These are phyloP conservation scores for Cryptoblepharus egeriae DNA, from an alignment of 2,797 vertebrate species.

Conservation along the genomic window DNA sequence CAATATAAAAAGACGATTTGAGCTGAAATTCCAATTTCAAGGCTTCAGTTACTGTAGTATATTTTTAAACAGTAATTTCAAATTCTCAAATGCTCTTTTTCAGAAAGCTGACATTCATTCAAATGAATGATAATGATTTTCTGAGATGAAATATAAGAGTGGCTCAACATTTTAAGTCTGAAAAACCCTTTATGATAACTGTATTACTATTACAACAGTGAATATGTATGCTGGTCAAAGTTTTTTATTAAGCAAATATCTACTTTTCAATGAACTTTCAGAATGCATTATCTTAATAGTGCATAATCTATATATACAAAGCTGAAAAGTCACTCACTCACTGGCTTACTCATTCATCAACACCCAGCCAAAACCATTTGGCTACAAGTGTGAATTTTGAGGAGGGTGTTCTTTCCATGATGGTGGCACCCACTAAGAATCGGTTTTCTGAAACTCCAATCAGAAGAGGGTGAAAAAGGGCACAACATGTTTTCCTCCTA, in stretches of 20 bases:
- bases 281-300: background rate
- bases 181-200: background rate
- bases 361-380: too few relatives aligned
- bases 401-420: too few relatives aligned
- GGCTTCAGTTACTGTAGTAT: background rate
- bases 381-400: too few relatives aligned
- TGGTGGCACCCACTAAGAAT: too few relatives aligned
- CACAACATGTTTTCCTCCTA: too few relatives aligned
- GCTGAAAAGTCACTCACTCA: too few relatives aligned
- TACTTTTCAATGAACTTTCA: background rate
- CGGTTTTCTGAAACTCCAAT: too few relatives aligned
- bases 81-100: background rate
- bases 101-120: background rate
- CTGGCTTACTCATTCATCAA: too few relatives aligned
- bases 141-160: background rate
- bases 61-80: background rate
- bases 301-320: too few relatives aligned
- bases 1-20: conserved; percentile 1
- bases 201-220: background rate
- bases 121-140: background rate
- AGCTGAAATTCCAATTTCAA: background rate
- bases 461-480: too few relatives aligned
- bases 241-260: background rate
- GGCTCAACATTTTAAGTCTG: background rate
- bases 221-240: background rate